Evolutionary conservation across 2,797 vertebrate genomes (phyloP).

Genomic region (Picus viridis): DNA sequence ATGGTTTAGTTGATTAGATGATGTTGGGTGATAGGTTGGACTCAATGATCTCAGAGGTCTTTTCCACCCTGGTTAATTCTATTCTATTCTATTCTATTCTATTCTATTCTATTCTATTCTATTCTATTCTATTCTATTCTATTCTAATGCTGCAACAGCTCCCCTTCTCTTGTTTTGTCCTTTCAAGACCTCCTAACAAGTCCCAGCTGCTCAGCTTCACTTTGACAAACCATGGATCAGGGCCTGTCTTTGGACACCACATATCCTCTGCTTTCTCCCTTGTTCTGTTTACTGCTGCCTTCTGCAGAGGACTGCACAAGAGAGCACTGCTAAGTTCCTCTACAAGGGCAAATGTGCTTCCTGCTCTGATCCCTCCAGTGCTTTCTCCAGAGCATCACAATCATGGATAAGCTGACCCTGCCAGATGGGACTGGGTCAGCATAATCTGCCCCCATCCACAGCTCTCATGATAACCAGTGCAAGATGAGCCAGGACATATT

Average conservation of each 20-base stretch:
- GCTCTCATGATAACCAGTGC: not conserved
- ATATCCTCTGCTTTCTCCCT: not conserved
- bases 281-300: not conserved
- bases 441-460: not conserved
- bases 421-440: not conserved
- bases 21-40: too few species aligned
- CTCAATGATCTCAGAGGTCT: too few species aligned
- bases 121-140: too few species aligned
- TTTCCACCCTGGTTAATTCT: too few species aligned
- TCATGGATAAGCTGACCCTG: not conserved
- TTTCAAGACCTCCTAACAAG: not conserved
- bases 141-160: not conserved
- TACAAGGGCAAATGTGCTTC: not conserved
- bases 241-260: not conserved
- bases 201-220: not conserved
- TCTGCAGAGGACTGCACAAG: not conserved
- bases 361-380: not conserved
- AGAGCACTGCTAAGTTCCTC: not conserved
- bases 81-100: too few species aligned
- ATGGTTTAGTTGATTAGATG: too few species aligned
- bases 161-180: not conserved
- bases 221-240: not conserved
- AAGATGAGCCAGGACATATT: constrained; percentile 41
- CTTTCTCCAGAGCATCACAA: not conserved
- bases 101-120: too few species aligned